Evolutionary conservation across 2,888 invertebrate species (phyloP), one percentile per base, ranked within the genome.

Genomic region (Cerastis rubricosa): DNA sequence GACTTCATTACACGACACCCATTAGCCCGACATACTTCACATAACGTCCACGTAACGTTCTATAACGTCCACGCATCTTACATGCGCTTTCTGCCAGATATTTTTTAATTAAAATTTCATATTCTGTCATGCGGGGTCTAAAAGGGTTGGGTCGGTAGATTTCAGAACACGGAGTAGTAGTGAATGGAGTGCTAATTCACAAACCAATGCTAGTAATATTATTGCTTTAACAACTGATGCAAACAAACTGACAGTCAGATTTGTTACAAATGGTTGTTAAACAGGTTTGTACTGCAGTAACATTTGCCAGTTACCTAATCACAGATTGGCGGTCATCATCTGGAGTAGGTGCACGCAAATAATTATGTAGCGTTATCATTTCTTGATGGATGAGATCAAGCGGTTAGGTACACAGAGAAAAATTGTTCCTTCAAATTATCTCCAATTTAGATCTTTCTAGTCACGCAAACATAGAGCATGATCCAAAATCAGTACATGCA

Each of bases 101-200:
- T 86, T 86, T 88, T 85, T 86, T 85, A 87, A 88, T 86, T 86
- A 87, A 88, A 88, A 88, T 88, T 86, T 86, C 78, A 86, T 88
- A 87, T 87, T 76, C 74, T 76, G 87, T 88, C 89, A 86, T 87
- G 82, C 77, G 82, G 82, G 78, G 78, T 79, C 86, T 86, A 87
- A 88, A 86, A 88, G 89, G 89, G 87, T 86, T 66, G 43, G 65
- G 71, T 61, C 29, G 61, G 80, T n/a, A 49, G 59, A 49, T 47
- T n/a, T 7, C 25, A 43, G 22, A 3, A 11, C 40, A 25, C 22
- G 57, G 86, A 77, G 51, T 57, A 1, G 0, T 11, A 47, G 57
- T 22, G 22, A 47, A 72, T 77, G 84, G 57, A 86, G 78, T 64
- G 12, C 3, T 63, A 5, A 11, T n/a, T 64, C 8, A 43, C 14